Evolutionary conservation across 2,797 vertebrate genomes (phyloP).

Genomic region (Artibeus lituratus): DNA sequence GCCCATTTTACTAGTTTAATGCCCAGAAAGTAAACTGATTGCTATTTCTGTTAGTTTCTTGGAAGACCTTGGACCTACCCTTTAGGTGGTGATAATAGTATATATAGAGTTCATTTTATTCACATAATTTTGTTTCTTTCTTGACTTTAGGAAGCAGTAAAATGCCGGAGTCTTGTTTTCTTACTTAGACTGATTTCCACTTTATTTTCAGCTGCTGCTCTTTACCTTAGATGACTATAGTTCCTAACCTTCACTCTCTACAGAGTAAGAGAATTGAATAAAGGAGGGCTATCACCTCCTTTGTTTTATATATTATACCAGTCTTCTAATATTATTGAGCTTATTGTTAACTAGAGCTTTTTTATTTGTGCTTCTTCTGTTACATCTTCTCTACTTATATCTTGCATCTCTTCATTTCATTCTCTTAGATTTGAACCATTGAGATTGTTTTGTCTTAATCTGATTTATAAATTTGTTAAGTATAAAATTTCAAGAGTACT

Average conservation of each 20-base stretch:
- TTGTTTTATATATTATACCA: not conserved
- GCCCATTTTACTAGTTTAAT: not conserved
- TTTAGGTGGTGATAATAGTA: conserved; percentile 10
- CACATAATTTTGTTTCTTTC: conserved; percentile 54
- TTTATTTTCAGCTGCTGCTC: conserved; percentile 22
- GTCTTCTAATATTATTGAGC: not conserved
- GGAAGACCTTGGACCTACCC: not conserved
- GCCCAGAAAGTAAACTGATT: conserved; percentile 21
- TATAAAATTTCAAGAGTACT: not conserved
- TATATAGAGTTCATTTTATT: conserved; percentile 51
- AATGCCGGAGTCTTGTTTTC: conserved; percentile 43
- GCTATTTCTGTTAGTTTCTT: not conserved
- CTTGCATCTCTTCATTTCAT: not conserved
- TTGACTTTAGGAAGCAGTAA: conserved; percentile 40
- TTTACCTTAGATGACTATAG: not conserved
- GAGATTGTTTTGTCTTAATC: not conserved
- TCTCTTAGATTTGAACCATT: not conserved
- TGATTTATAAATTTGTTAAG: not conserved
- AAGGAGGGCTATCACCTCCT: not conserved
- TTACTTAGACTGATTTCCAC: not conserved
- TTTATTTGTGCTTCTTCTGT: not conserved
- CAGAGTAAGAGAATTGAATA: not conserved
- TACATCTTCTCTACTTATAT: not conserved
- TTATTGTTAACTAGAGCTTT: not conserved
- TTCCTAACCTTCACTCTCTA: not conserved